Evolutionary conservation across 2,113 vertebrate species (phyloP), one percentile per base, ranked within the genome.

Genomic region (Suricata suricatta): DNA sequence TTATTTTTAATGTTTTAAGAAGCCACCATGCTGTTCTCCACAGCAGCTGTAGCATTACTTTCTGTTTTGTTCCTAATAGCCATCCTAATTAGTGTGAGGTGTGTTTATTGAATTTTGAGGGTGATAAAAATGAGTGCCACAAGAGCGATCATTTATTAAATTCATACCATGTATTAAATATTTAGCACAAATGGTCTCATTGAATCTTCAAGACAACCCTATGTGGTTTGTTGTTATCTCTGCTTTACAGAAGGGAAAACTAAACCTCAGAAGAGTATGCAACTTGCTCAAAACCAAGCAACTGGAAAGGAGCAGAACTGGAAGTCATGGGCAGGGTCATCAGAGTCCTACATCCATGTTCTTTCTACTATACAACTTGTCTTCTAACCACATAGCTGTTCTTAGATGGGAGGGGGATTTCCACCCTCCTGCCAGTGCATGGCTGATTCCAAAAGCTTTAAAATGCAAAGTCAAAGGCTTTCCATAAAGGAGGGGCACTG

Each of bases 401-500:
- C 83, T 74, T 57, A 87, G 14, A 68, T 25, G 41, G 50, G 52
- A 92, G 77, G 4, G 17, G 54, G 9, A 64, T 84, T 64, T 11
- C 5, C 5, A 13, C 5, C 29, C 13, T 29, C 25, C 29, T 2
- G 11, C 19, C 50, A 27, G n/a, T 72, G 0, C 11, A 68, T 33
- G 14, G 23, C 33, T 92, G 72, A 66, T 71, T 82, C 41, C 71
- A 71, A 64, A 94, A 84, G 1, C 68, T 95, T 83, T 13, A 74
- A 72, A 74, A 74, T 76, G n/a, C n/a, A 87, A 95, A 96, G 84
- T 10, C 68, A 88, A 72, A 81, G 79, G 8, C 35, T 86, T 84
- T 27, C 47, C 68, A 81, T 72, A 90, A 90, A 89, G 33, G 2
- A 82, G 21, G 15, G 11, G 27, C n/a, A 68, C n/a, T 88, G 68